Evolutionary conservation across 2,888 invertebrate genomes (phyloP).

Genomic region (Polietes domitor): DNA sequence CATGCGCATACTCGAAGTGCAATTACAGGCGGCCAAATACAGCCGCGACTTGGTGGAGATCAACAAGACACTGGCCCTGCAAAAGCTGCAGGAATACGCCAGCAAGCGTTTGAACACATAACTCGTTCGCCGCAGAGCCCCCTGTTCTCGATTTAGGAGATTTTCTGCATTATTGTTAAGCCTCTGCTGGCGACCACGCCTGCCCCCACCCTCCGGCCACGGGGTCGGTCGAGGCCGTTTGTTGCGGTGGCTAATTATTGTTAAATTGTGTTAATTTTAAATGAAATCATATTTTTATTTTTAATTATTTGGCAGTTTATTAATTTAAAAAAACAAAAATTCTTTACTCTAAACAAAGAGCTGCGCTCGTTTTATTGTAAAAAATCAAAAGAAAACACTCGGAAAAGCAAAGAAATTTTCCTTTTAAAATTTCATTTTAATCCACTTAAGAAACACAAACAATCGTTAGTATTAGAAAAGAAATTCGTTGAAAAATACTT

Average conservation of each 20-base stretch:
- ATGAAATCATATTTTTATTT: slow-evolving; percentile 34
- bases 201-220: neutral
- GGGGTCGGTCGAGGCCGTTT: neutral
- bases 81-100: slow-evolving; percentile 82
- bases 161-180: slow-evolving; percentile 13
- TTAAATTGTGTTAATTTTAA: slow-evolving; percentile 41
- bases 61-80: slow-evolving; percentile 84
- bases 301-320: slow-evolving; percentile 52
- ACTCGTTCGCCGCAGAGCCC: slow-evolving; percentile 3
- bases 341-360: slow-evolving; percentile 57
- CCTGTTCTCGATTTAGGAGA: slow-evolving; percentile 22
- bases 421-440: slow-evolving; percentile 12
- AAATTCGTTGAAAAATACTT: slow-evolving; percentile 53
- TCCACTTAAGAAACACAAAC: neutral
- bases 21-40: slow-evolving; percentile 80
- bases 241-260: slow-evolving; percentile 15
- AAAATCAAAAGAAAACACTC: neutral
- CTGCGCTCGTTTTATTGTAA: slow-evolving; percentile 62
- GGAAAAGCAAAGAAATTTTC: neutral
- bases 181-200: neutral
- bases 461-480: slow-evolving; percentile 42
- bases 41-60: slow-evolving; percentile 84
- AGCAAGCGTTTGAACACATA: slow-evolving; percentile 78
- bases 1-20: slow-evolving; percentile 80
- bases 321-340: slow-evolving; percentile 52